A percentile compares a stretch with the other conserved stretches of the same genome.
Evolutionary conservation across 2,113 vertebrate genomes (phyloP).

Genomic region (Ptilonorhynchus violaceus): DNA sequence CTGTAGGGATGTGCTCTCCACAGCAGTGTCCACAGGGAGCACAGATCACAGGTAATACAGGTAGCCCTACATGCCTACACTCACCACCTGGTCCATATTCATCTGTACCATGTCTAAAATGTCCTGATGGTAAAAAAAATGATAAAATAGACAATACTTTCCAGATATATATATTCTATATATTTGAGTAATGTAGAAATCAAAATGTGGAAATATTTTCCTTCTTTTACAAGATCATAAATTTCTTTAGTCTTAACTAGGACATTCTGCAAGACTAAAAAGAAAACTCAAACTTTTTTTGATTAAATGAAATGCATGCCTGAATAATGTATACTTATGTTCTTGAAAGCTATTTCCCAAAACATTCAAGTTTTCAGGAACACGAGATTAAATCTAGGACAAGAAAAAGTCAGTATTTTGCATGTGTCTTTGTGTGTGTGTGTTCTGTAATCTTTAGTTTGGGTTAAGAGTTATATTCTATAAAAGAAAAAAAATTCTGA

Average conservation of each 20-base stretch:
- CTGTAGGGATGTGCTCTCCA: neutral
- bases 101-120: neutral
- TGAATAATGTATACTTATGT: neutral
- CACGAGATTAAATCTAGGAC: neutral
- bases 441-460: neutral
- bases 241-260: neutral
- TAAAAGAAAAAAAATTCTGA: neutral
- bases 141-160: neutral
- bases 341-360: neutral
- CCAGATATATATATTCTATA: neutral
- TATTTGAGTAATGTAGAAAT: neutral
- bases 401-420: neutral
- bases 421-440: accelerated
- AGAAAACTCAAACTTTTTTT: accelerated
- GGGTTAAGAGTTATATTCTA: neutral
- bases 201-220: neutral
- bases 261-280: neutral
- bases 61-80: neutral
- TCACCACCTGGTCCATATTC: neutral
- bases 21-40: neutral
- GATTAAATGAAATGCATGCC: neutral
- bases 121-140: neutral
- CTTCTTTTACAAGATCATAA: neutral
- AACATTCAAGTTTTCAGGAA: neutral
- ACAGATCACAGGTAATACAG: neutral